Conservation (phyloP, 1,140 invertebrate genomes). For the Tetramorium parvispinum region DNA sequence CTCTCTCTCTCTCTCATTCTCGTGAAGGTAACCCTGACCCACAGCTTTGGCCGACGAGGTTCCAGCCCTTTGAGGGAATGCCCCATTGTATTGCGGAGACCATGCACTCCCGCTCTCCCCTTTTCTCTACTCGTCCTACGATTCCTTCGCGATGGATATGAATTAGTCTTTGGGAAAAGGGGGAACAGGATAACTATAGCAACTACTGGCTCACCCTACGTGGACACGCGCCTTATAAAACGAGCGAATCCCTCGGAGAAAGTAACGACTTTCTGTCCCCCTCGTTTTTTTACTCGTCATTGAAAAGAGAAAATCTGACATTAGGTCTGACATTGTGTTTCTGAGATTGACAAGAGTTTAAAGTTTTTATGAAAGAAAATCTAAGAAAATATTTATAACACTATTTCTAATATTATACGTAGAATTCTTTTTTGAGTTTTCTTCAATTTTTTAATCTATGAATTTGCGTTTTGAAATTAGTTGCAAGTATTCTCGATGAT, state of each 20-base stretch:
- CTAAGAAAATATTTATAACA: background rate
- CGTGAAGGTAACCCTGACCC: slow-evolving; percentile 82
- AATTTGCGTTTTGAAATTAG: background rate
- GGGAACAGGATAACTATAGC: background rate
- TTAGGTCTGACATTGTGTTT: background rate
- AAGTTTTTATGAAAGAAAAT: background rate
- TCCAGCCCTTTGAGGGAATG: slow-evolving; percentile 79
- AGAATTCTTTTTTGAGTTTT: background rate
- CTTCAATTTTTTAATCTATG: background rate
- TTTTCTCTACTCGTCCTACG: slow-evolving; percentile 10
- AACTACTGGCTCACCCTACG: slow-evolving; percentile 12
- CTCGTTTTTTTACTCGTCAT: background rate
- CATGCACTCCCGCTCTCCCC: background rate
- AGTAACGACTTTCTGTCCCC: slow-evolving; percentile 11
- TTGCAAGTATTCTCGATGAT: background rate
- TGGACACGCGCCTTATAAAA: slow-evolving; percentile 67
- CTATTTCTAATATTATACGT: no score
- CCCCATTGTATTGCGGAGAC: slow-evolving; percentile 73
- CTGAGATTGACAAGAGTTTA: background rate
- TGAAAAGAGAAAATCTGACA: background rate
- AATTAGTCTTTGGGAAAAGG: slow-evolving; percentile 65
- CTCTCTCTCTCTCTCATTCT: slow-evolving; percentile 41
- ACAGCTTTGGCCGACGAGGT: slow-evolving; percentile 77
- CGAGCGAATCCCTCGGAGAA: slow-evolving; percentile 56
- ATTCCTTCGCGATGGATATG: slow-evolving; percentile 58